Percentiles rank a stretch among this genome's conserved stretches.
These are phyloP conservation scores for Habropoda laboriosa DNA, from an alignment of 1,140 invertebrate genomes.

Conservation along the genomic window DNA sequence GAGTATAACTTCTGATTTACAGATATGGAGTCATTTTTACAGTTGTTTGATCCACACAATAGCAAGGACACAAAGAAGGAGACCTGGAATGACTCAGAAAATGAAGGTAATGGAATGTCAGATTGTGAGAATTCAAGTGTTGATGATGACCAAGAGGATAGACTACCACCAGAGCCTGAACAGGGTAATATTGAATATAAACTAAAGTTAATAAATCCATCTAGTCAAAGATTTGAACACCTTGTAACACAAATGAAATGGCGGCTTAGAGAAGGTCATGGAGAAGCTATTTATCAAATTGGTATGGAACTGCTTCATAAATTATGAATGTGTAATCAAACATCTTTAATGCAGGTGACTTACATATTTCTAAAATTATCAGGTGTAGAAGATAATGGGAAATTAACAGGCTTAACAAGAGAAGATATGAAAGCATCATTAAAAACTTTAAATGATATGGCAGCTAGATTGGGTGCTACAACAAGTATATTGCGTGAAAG, in stretches of 20 bases:
- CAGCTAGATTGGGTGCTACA: constrained; percentile 90
- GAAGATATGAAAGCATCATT: constrained; percentile 92
- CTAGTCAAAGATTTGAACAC: constrained; percentile 92
- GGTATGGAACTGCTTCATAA: constrained; percentile 76
- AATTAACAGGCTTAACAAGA: constrained; percentile 89
- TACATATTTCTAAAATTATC: background rate
- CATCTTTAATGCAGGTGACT: background rate
- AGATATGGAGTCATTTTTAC: constrained; percentile 90
- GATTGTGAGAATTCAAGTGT: constrained; percentile 73
- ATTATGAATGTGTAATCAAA: background rate
- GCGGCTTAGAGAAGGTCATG: constrained; percentile 92
- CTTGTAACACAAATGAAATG: constrained; percentile 96
- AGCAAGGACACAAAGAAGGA: constrained; percentile 72
- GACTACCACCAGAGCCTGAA: constrained; percentile 93
- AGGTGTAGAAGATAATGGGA: constrained; percentile 95
- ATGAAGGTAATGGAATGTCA: constrained; percentile 70
- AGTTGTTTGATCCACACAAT: constrained; percentile 88
- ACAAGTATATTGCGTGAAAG: constrained; percentile 87
- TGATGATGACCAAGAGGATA: constrained; percentile 82
- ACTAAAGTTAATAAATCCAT: constrained; percentile 92
- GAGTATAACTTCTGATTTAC: background rate
- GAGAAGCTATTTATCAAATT: constrained; percentile 98
- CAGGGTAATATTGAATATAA: constrained; percentile 97
- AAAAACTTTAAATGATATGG: constrained; percentile 92
- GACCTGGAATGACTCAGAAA: constrained; percentile 75